Conservation (phyloP, 2,888 invertebrate species). For the Pteria penguin region DNA sequence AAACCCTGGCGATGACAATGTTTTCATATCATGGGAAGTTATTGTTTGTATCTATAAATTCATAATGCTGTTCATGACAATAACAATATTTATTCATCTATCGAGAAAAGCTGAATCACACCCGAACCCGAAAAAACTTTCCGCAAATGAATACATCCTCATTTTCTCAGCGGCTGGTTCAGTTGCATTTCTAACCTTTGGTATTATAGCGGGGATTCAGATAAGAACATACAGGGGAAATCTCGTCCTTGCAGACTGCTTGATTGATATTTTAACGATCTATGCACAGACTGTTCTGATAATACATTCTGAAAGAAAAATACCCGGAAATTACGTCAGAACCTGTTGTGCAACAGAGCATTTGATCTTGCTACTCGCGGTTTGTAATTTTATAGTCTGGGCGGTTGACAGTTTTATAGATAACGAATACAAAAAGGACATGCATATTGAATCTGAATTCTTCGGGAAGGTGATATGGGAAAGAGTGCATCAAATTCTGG, state of each 20-base stretch:
- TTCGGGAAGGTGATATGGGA: background rate
- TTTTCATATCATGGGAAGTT: too few relatives aligned
- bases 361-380: background rate
- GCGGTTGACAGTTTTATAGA: background rate
- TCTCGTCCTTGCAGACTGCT: background rate
- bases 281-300: too few relatives aligned
- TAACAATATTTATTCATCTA: constrained; percentile 2
- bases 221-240: background rate
- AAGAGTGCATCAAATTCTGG: background rate
- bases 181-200: background rate
- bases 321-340: too few relatives aligned
- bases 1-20: too few relatives aligned
- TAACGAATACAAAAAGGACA: too few relatives aligned
- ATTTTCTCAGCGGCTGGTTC: too few relatives aligned
- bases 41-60: constrained; percentile 1
- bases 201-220: background rate
- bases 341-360: background rate
- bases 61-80: constrained; percentile 1
- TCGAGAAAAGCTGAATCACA: background rate
- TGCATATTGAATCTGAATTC: too few relatives aligned
- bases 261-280: background rate
- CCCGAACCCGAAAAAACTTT: constrained; percentile 6
- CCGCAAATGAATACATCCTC: constrained; percentile 3
- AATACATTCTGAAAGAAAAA: too few relatives aligned
- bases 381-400: constrained; percentile 10